Evolutionary conservation across 2,113 vertebrate genomes (phyloP), one percentile per base, ranked within the genome.

Genomic region (Trematocara unimaculatum): DNA sequence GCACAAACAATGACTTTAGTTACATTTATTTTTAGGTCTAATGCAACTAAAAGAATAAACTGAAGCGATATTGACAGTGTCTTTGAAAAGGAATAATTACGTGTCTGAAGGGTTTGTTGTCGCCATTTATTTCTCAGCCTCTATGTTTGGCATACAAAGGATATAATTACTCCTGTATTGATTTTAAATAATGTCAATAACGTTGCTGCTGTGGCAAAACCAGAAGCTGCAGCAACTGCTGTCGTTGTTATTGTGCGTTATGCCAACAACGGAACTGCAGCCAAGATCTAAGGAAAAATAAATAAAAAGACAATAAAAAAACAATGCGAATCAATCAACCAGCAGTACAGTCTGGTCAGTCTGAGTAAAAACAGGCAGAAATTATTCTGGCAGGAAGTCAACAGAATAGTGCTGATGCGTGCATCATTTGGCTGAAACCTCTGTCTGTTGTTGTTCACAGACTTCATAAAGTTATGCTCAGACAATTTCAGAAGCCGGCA

Each of bases 111-210:
- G 29, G 45, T 67, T 88, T 82, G 55, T 77, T 81, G 11, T 82
- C 33, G 5, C 20, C 3, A 18, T 87, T 88, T 56, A n/a, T 53
- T 56, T 86, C 45, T 74, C 17, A 56, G 38, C 14, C 74, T 18
- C 17, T 26, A 0, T 26, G 40, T 29, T 8, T 10, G 11, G 7
- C 13, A 56, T 29, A 29, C 53, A 86, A 49, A 56, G 33, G 51
- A 87, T 15, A 83, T 47, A 87, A 92, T 92, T 70, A 88, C n/a
- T 14, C 70, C 38, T 49, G 38, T 60, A 89, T 83, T 87, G 93
- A 87, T 91, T 91, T 31, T 40, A 9, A 82, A 79, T 62, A 20
- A 85, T 31, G 64, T 82, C 87, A 87, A 78, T 88, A 58, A 79
- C 1, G 14, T 81, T 83, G 72, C 53, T 83, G 60, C 84, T 90